Base-by-base conservation (phyloP, 2,797 vertebrate species). In the Prunella strophiata region DNA sequence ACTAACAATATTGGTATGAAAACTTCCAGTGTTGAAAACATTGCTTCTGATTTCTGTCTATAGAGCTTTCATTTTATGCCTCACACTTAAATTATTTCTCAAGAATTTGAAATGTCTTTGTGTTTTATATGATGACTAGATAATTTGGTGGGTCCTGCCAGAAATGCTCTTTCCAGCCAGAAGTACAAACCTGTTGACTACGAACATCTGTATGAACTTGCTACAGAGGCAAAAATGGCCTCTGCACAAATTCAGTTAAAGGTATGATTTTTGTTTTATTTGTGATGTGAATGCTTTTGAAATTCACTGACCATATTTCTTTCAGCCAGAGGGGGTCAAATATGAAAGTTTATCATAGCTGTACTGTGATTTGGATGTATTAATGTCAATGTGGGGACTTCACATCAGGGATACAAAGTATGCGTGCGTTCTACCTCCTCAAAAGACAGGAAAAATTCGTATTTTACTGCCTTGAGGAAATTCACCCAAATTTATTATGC, bases 151-250 rank as follows among this genome's bases (percentile, higher is more conserved):
- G 66, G 97, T 87, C 94, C 87, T 77, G 70, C 98, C 95, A 98
- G 98, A 97, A 98, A 98, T 96, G 98, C 97, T 51, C 92, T 98
- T 85, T 96, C 97, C 96, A 98, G 96, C 81, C 96, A 85, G 85
- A 99, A 97, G 93, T 98, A 98, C 94, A 99, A 98, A 96, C 98
- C 98, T 30, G 94, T 97, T 85, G 98, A 99, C 94, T 99, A 99
- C 92, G 91, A 98, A 84, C 97, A 97, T 79, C 96, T 99, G 8
- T 96, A 94, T 76, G 98, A 98, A 48, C 96, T 99, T 94, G 91
- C 98, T 88, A 97, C 98, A 70, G 98, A 96, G 79, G 98, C 98
- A 94, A 98, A 98, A 89, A 96, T 96, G 89, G 95, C 98, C 63
- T 98, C 98, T 91, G 97, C 98, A 94, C 90, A 97, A 89, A 98